Percentiles rank a stretch among this genome's conserved stretches.
Evolutionary conservation across 2,888 invertebrate genomes (phyloP).

Genomic region (Molanna angustata): DNA sequence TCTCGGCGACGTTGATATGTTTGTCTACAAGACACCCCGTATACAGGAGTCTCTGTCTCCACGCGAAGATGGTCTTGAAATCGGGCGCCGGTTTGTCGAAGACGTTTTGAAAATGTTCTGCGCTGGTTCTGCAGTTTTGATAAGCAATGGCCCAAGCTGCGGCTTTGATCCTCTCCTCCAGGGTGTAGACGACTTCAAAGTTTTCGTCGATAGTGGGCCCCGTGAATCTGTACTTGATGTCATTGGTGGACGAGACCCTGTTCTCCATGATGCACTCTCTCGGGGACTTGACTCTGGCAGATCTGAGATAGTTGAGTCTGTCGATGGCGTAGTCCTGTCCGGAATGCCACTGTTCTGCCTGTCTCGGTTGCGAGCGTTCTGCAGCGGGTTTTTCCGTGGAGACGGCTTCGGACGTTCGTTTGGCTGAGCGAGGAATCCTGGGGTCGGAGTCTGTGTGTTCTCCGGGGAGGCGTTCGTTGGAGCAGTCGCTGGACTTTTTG

Average conservation of each 20-base stretch:
- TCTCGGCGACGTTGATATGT: conserved; percentile 36
- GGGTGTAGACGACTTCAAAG: conserved; percentile 45
- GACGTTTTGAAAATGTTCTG: conserved; percentile 45
- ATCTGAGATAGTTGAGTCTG: neutral
- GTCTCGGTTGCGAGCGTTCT: no score
- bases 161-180: conserved; percentile 47
- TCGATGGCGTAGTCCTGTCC: neutral
- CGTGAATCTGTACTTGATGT: conserved; percentile 44
- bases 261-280: conserved; percentile 45
- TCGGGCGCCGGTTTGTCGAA: conserved; percentile 52
- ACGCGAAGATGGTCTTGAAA: conserved; percentile 50
- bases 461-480: no score
- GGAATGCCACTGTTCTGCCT: no score
- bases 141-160: conserved; percentile 50
- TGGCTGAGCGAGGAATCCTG: no score
- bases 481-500: no score
- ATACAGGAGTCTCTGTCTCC: conserved; percentile 45
- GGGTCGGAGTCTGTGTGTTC: no score
- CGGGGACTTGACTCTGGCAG: neutral
- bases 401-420: no score
- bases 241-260: conserved; percentile 48
- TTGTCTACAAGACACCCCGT: conserved; percentile 50
- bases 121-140: conserved; percentile 49
- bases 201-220: conserved; percentile 42
- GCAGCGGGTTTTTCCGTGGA: no score